These are phyloP conservation scores for Myiozetetes cayanensis DNA, from an alignment of 2,113 vertebrate species.

Conservation along the genomic window DNA sequence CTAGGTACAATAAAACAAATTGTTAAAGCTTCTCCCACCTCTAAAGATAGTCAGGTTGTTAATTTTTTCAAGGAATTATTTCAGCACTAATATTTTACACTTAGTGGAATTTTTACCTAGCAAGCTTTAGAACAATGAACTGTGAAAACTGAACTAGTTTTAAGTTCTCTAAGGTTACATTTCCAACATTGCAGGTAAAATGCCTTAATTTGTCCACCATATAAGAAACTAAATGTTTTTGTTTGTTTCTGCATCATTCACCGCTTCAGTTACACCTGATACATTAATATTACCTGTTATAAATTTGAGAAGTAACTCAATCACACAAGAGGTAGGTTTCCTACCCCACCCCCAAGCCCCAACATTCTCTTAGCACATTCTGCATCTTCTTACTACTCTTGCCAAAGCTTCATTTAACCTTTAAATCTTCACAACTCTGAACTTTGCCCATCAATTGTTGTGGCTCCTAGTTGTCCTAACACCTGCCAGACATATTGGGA, in stretches of 20 bases:
- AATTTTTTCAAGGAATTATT: background rate
- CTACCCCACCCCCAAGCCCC: accelerated
- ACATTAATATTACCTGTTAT: background rate
- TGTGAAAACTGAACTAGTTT: background rate
- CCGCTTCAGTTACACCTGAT: background rate
- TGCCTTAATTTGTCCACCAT: background rate
- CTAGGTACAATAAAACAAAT: background rate
- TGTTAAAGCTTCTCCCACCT: background rate
- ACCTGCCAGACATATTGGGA: background rate
- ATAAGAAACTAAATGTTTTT: background rate
- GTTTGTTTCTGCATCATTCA: background rate
- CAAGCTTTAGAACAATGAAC: background rate
- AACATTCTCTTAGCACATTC: background rate
- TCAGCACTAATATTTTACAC: background rate
- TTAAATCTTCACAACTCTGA: background rate
- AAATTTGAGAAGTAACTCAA: background rate
- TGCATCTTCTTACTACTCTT: background rate
- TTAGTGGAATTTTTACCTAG: background rate
- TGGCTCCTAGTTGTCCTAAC: background rate
- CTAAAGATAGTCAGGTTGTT: background rate
- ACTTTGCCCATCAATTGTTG: background rate
- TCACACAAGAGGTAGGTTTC: background rate
- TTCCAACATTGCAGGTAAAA: background rate
- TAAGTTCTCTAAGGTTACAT: background rate
- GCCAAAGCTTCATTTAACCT: background rate